These are phyloP conservation scores for Himalopsyche japonica DNA, from an alignment of 2,888 invertebrate species.

Conservation along the genomic window DNA sequence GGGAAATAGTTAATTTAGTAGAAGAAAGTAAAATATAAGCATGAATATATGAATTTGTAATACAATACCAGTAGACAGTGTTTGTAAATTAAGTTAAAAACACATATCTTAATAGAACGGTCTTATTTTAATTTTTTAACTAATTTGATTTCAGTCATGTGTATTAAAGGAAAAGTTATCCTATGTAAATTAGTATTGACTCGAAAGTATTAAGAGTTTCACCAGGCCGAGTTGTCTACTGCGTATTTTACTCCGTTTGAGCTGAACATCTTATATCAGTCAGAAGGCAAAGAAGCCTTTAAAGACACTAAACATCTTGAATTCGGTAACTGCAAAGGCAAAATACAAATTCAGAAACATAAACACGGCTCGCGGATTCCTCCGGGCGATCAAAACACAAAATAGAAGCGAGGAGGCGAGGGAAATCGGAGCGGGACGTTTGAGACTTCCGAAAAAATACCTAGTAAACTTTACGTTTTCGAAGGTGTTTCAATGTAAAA, in stretches of 20 bases:
- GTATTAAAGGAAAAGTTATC: background rate
- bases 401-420: background rate
- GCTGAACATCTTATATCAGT: background rate
- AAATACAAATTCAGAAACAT: slow-evolving; percentile 23
- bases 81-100: too few relatives aligned
- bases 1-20: too few relatives aligned
- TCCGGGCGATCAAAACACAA: slow-evolving; percentile 5
- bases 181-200: background rate
- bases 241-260: background rate
- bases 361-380: slow-evolving; percentile 18
- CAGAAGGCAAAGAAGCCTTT: background rate
- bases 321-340: background rate
- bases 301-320: background rate
- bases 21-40: too few relatives aligned
- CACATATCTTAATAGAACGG: too few relatives aligned
- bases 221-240: background rate
- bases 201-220: background rate
- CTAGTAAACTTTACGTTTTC: background rate
- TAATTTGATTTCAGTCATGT: too few relatives aligned
- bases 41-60: too few relatives aligned
- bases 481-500: background rate
- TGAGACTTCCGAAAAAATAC: background rate
- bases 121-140: too few relatives aligned
- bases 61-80: too few relatives aligned
- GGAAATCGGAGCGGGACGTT: background rate